Evolutionary conservation across 1,140 invertebrate species (phyloP), one percentile per base, ranked within the genome.

Genomic region (Calephelis virginiensis): DNA sequence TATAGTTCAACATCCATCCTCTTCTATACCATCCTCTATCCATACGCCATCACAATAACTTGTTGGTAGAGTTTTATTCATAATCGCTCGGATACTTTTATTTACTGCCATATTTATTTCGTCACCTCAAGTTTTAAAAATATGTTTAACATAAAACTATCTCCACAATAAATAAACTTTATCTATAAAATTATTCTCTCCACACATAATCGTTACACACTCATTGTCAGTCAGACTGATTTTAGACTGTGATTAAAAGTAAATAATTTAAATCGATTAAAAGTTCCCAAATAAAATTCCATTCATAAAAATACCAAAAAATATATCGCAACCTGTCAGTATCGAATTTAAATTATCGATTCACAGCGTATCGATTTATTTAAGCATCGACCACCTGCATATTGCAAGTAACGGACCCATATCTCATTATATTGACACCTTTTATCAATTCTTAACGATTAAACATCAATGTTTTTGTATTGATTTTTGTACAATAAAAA

Each of bases 351-450:
- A 77, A 75, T 74, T 69, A 75, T 72, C 78, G 75, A 79, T 81
- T 79, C 80, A 79, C 76, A 71, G 71, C 76, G 68, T 74, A 74
- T 76, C 81, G 81, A 78, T 83, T 75, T 74, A 81, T 71, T 71
- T 70, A 77, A 72, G 69, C 67, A 71, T 65, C 72, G 84, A 81
- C 84, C 82, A 86, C 83, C 82, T 78, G 74, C 77, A 77, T 79
- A 81, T 72, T 77, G 78, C 82, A 76, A 82, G 81, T 85, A 86
- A 86, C 75, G 78, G 75, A 70, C 73, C 75, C 70, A 72, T 77
- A 82, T 81, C 76, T 80, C 64, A 63, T 80, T 81, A 77, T 78
- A 82, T 86, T 79, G 80, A 84, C 83, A 85, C 84, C 79, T 86
- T 61, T 53, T 53, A 53, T 53, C 50, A 53, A 53, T 53, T 53